Evolutionary conservation across 2,888 invertebrate genomes (phyloP), one percentile per base, ranked within the genome.

Genomic region (Melieria omissa): DNA sequence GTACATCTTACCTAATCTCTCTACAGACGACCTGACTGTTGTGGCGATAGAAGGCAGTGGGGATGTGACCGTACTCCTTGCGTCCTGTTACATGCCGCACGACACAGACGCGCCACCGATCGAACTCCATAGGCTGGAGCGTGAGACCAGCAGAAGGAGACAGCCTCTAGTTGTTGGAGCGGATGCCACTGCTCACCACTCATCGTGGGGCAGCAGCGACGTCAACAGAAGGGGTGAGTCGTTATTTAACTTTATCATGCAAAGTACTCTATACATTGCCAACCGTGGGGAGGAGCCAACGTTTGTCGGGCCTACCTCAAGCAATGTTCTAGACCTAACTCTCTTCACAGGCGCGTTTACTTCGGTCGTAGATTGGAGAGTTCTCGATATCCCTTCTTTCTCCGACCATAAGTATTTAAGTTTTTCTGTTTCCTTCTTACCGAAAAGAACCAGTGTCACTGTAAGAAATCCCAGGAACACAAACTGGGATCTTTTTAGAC

Each of bases 51-150:
- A 62, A 7, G 10, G 62, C 42, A 44, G n/a, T 44, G 45, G n/a
- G 45, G 45, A 12, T 5, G 16, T 1, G 2, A 1, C 16, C 2
- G 5, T 62, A 62, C 62, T 62, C 1, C 8, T 62, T 3, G 46
- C 42, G 45, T 62, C 45, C 14, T 62, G 62, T 3, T 62, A 62
- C 45, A 62, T 62, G 44, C 62, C 62, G n/a, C 12, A 62, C 12
- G 45, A 45, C 1, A 45, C 42, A 12, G 46, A 62, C 10, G 12
- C 62, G 3, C 62, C 45, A 62, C n/a, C 62, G 7, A 5, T 5
- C 42, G 62, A 62, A 45, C 9, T 62, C 45, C 62, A 62, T 12
- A 44, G 44, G 62, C 62, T 62, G 14, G 10, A 9, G 7, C 14
- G 16, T 14, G 16, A 12, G 7, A n/a, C 62, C 42, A 45, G 46